Evolutionary conservation across 2,797 vertebrate genomes (phyloP).

Genomic region (Fistularia commersonii): DNA sequence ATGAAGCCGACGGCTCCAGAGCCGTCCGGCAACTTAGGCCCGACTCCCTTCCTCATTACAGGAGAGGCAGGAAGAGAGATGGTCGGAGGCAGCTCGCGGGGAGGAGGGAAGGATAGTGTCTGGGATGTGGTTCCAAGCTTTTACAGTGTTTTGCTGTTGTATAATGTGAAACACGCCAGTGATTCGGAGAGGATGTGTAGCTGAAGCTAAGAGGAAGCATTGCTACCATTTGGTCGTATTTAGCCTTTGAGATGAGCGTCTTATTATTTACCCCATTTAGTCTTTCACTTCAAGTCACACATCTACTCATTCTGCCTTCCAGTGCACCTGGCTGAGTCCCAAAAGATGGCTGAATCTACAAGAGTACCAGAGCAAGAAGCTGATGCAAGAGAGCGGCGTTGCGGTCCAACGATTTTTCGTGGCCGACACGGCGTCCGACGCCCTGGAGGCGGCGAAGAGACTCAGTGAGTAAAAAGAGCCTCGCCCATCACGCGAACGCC

Average conservation of each 20-base stretch:
- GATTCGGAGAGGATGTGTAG: constrained; percentile 9
- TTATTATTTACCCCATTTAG: constrained; percentile 15
- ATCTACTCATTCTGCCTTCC: constrained; percentile 5
- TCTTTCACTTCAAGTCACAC: constrained; percentile 15
- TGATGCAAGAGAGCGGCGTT: constrained; percentile 96
- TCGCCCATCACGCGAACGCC: no score
- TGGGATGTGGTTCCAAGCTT: constrained; percentile 12
- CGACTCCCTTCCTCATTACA: constrained; percentile 44
- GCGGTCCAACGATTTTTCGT: constrained; percentile 96
- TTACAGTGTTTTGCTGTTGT: constrained; percentile 18
- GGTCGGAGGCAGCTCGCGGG: background rate
- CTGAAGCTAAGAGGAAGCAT: constrained; percentile 14
- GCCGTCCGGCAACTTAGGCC: constrained; percentile 45
- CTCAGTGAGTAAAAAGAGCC: constrained; percentile 91
- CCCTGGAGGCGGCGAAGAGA: constrained; percentile 90
- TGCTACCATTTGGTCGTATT: constrained; percentile 13
- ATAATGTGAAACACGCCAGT: constrained; percentile 17
- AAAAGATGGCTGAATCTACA: constrained; percentile 98
- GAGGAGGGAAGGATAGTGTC: constrained; percentile 1
- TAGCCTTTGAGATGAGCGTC: background rate
- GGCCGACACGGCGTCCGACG: constrained; percentile 84
- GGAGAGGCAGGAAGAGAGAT: constrained; percentile 10
- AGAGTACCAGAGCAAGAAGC: constrained; percentile 99
- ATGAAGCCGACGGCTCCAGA: constrained; percentile 49
- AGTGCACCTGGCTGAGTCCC: constrained; percentile 79